Conservation (phyloP, 2,113 vertebrate genomes). For the Brienomyrus brachyistius region DNA sequence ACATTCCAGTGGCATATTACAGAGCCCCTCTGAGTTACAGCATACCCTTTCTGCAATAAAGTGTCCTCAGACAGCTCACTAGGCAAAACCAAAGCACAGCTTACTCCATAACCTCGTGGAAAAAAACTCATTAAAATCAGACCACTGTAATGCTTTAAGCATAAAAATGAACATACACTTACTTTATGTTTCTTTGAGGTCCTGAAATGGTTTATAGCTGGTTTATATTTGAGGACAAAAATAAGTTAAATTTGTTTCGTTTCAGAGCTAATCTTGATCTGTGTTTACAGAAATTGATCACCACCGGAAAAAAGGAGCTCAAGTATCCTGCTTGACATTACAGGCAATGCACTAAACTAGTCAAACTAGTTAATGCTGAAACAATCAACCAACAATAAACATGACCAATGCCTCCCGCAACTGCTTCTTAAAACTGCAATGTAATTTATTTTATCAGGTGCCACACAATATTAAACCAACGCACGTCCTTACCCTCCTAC, state of each 20-base stretch:
- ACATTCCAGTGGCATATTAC: constrained; percentile 1
- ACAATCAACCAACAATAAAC: not conserved
- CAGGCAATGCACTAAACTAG: not conserved
- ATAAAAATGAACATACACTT: not conserved
- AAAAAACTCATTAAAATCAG: not conserved
- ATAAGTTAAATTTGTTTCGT: not conserved
- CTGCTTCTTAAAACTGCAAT: not conserved
- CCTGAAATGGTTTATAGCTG: not conserved
- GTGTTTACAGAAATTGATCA: not conserved
- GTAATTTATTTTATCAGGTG: not conserved
- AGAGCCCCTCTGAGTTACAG: not conserved
- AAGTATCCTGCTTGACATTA: not conserved
- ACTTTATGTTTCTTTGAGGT: not conserved
- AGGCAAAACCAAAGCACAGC: not conserved
- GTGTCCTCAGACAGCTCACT: not conserved
- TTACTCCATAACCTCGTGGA: not conserved
- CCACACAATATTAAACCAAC: not conserved
- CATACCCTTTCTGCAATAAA: not conserved
- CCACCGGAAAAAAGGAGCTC: not conserved
- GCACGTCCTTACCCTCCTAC: not conserved
- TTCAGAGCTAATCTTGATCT: not conserved
- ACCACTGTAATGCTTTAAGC: not conserved
- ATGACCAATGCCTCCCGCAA: not conserved
- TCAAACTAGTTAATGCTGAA: not conserved
- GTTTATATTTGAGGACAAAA: not conserved